phyloP scores from a whole-genome alignment of 2,113 vertebrate genomes.

The Gobio gobio region DNA sequence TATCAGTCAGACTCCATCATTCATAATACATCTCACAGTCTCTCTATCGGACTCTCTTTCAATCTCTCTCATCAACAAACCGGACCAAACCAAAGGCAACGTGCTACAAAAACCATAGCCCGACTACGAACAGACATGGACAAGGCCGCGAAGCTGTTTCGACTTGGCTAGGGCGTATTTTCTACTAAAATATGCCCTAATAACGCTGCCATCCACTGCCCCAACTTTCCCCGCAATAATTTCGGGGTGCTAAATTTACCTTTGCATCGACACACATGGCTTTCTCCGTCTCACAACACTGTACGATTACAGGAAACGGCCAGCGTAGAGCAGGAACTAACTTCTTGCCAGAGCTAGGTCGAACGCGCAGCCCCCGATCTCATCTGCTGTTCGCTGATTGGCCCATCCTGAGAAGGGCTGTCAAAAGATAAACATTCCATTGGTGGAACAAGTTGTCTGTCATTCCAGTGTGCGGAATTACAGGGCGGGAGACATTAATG shows the following conservation, averaged over 20 bases:
- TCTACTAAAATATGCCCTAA: constrained; percentile 65
- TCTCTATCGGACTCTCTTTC: constrained; percentile 60
- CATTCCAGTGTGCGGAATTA: constrained; percentile 25
- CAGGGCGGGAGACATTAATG: constrained; percentile 67
- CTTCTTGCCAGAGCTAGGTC: constrained; percentile 71
- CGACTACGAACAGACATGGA: constrained; percentile 75
- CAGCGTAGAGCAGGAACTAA: constrained; percentile 83
- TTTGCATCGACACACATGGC: constrained; percentile 85
- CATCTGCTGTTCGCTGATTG: constrained; percentile 63
- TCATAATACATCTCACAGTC: constrained; percentile 64
- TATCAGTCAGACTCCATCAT: constrained; percentile 42
- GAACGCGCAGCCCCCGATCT: constrained; percentile 59
- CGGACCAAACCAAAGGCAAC: constrained; percentile 82
- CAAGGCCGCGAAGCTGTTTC: constrained; percentile 81
- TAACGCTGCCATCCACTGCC: constrained; percentile 64
- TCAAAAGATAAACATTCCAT: constrained; percentile 52
- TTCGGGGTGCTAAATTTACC: constrained; percentile 81
- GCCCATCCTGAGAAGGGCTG: constrained; percentile 54
- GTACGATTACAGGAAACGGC: constrained; percentile 84
- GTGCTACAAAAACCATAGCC: constrained; percentile 81
- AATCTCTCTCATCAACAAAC: constrained; percentile 77
- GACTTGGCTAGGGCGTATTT: constrained; percentile 65
- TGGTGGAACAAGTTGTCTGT: constrained; percentile 55
- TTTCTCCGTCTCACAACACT: constrained; percentile 87
- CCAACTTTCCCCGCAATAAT: constrained; percentile 67